Percentiles rank a stretch among this genome's conserved stretches.
phyloP scores from a whole-genome alignment of 2,797 vertebrate genomes.

The Lophotriccus pileatus region DNA sequence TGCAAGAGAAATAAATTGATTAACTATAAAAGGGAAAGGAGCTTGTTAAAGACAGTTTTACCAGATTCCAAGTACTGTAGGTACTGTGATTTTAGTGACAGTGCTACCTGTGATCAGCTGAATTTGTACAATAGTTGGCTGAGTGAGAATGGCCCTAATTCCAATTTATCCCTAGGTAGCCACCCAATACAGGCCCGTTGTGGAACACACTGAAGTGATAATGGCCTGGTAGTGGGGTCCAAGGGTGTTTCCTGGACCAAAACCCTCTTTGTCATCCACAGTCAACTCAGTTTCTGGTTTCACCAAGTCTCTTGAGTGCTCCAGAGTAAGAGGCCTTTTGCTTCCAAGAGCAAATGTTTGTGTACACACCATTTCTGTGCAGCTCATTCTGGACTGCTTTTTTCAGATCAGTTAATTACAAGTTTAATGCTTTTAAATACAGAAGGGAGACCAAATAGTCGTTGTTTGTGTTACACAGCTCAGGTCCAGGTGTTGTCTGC shows the following conservation, averaged over 20 bases:
- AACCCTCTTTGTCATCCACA: neutral
- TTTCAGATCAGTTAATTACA: neutral
- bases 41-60: neutral
- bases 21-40: neutral
- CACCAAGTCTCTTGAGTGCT: neutral
- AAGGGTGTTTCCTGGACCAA: neutral
- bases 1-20: neutral
- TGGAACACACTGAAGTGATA: neutral
- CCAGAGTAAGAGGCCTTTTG: neutral
- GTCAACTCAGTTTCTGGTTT: neutral
- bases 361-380: neutral
- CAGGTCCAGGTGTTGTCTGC: slow-evolving; percentile 90
- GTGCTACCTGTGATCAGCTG: neutral
- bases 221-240: neutral
- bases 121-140: neutral
- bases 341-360: neutral
- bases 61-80: neutral
- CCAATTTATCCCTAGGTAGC: neutral
- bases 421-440: neutral
- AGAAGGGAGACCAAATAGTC: neutral
- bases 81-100: neutral
- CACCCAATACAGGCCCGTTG: fast-evolving
- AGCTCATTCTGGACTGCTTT: neutral
- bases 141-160: neutral
- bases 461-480: slow-evolving; percentile 70